Conservation (phyloP, 2,113 vertebrate species). For the Corythoichthys intestinalis region DNA sequence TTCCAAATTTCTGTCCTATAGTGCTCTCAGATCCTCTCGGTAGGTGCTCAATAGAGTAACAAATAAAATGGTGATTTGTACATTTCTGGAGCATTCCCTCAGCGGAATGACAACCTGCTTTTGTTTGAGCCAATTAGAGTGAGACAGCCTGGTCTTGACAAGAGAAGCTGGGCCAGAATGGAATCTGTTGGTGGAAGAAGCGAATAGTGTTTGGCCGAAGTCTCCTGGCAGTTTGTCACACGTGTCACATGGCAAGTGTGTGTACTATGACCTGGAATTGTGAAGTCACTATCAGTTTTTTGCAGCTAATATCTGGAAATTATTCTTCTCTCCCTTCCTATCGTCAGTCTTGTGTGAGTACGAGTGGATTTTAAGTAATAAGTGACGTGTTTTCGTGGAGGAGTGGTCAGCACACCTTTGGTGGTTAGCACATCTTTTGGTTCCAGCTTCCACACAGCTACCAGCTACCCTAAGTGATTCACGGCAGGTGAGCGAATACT, state of each 20-base stretch:
- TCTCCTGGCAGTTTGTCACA: slow-evolving; percentile 58
- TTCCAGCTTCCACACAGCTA: too few relatives aligned
- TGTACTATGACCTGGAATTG: slow-evolving; percentile 24
- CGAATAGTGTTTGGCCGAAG: slow-evolving; percentile 56
- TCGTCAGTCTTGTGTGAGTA: slow-evolving; percentile 41
- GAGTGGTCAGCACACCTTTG: too few relatives aligned
- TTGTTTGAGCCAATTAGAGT: slow-evolving; percentile 70
- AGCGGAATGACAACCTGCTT: slow-evolving; percentile 48
- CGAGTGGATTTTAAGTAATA: slow-evolving; percentile 51
- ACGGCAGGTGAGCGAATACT: too few relatives aligned
- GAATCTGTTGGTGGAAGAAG: slow-evolving; percentile 58
- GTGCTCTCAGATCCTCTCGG: slow-evolving; percentile 20
- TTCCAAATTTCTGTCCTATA: background rate
- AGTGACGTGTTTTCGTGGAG: too few relatives aligned
- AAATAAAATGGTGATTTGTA: slow-evolving; percentile 38
- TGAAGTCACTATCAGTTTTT: slow-evolving; percentile 50
- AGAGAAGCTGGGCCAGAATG: slow-evolving; percentile 52
- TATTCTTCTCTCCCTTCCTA: slow-evolving; percentile 56
- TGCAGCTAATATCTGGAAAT: slow-evolving; percentile 58
- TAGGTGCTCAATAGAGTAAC: slow-evolving; percentile 31
- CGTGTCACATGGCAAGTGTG: slow-evolving; percentile 19
- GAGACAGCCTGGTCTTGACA: slow-evolving; percentile 66
- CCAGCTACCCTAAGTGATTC: too few relatives aligned
- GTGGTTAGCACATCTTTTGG: too few relatives aligned
- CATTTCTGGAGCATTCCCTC: slow-evolving; percentile 51